Percentiles rank a stretch among this genome's conserved stretches.
Conservation (phyloP, 2,797 vertebrate species). For the Eulemur mongoz region DNA sequence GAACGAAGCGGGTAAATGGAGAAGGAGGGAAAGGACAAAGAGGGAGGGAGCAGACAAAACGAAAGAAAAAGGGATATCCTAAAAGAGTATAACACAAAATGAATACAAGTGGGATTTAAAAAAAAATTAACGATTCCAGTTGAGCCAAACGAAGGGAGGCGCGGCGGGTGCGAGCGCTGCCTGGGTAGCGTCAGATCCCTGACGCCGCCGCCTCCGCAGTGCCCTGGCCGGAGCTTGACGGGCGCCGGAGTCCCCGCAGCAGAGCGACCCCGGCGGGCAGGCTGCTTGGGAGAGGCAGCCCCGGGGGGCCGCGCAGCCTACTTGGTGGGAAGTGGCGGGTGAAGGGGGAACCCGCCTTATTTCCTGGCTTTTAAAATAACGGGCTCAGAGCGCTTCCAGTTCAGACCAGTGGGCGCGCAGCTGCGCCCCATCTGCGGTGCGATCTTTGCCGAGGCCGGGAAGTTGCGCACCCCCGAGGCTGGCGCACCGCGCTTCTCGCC, state of each 20-base stretch:
- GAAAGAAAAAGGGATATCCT: not conserved
- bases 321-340: not conserved
- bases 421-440: conserved; percentile 70
- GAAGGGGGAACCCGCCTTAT: not conserved
- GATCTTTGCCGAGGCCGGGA: not conserved
- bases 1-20: conserved; percentile 38
- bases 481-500: not conserved
- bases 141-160: not conserved
- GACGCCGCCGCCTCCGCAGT: not conserved
- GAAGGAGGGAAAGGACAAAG: not conserved
- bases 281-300: not conserved
- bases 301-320: not conserved
- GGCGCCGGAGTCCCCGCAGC: not conserved
- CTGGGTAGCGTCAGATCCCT: not conserved
- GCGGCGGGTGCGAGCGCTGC: not conserved
- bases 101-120: not conserved
- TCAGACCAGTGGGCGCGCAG: conserved; percentile 63
- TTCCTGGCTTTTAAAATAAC: not conserved
- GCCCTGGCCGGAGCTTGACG: rapidly evolving
- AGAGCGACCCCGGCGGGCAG: not conserved
- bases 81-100: not conserved
- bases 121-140: not conserved
- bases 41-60: not conserved
- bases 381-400: conserved; percentile 39
- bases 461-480: not conserved